Evolutionary conservation across 2,113 vertebrate species (phyloP), one percentile per base, ranked within the genome.

Genomic region (Lophotis ruficrista): DNA sequence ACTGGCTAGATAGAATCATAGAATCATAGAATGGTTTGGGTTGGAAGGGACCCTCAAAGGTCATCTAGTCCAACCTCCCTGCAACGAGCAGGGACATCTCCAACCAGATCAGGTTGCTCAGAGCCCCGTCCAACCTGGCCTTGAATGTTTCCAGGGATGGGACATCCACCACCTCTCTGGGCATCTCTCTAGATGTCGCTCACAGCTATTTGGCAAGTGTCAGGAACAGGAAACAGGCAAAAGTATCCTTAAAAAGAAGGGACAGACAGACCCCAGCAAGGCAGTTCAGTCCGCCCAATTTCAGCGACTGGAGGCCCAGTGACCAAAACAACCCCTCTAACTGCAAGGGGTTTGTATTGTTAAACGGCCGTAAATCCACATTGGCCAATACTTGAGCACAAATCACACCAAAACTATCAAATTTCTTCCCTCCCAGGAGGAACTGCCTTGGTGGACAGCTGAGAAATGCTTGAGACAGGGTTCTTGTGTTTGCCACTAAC

Each of bases 211-310:
- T 31, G 6, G 2, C 12, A 20, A n/a, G 10, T 14, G 7, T 77
- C 2, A 0, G 17, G 31, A 76, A 24, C 0, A 0, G 31, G 54
- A 20, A 45, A 31, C 23, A 15, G 12, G 31, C 10, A 5, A 33
- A 69, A 69, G 12, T 10, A 24, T 5, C 19, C 33, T 21, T 37
- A 5, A 48, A 72, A 56, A 35, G 53, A 54, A 41, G 35, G 60
- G 45, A 24, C 41, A 10, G 58, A 4, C 5, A 6, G 60, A 50
- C 5, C 10, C 5, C 22, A 2, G 24, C 28, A 2, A 11, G 1
- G 31, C 50, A 1, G 7, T 7, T 27, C 4, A 10, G 54, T 33
- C 47, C 35, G 48, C 35, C 56, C 1, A 9, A 6, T 16, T 21
- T 21, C 24, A n/a, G 33, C 4, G 4, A 15, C 35, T 1, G 4